A percentile compares a stretch with the other conserved stretches of the same genome.
Conservation (phyloP, 2,113 vertebrate genomes). For the Ceyx cyanopectus region DNA sequence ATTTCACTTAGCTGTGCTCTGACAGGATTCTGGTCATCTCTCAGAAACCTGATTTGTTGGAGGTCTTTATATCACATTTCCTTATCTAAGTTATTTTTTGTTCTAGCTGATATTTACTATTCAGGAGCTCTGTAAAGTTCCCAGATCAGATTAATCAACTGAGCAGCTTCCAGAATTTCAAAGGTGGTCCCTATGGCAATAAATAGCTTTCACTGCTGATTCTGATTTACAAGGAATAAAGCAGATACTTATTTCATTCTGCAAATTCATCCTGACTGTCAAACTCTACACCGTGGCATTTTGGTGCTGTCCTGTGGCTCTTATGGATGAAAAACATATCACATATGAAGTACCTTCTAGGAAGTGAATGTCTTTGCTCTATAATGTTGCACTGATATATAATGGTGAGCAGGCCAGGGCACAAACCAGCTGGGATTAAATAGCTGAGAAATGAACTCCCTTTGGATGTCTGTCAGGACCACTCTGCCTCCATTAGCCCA, state of each 20-base stretch:
- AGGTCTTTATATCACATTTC: neutral
- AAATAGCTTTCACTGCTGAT: conserved; percentile 18
- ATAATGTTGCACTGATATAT: neutral
- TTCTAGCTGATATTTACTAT: conserved; percentile 22
- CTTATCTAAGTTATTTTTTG: neutral
- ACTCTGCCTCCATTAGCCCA: conserved; percentile 12
- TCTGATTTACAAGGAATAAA: conserved; percentile 45
- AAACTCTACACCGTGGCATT: neutral
- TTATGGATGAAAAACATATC: conserved; percentile 17
- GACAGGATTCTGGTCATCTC: neutral
- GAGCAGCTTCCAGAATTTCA: conserved; percentile 18
- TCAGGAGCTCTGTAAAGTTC: conserved; percentile 21
- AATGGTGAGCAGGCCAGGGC: neutral
- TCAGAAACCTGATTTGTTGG: neutral
- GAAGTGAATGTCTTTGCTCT: neutral
- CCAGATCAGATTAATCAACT: conserved; percentile 39
- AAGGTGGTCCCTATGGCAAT: conserved; percentile 25
- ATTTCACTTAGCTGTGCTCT: neutral
- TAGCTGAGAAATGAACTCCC: conserved; percentile 33
- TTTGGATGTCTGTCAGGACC: conserved; percentile 11
- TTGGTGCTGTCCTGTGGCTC: neutral
- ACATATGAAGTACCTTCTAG: neutral
- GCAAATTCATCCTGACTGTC: conserved; percentile 33
- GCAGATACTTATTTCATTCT: conserved; percentile 11
- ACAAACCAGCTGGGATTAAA: neutral